Evolutionary conservation across 1,140 invertebrate species (phyloP).

Genomic region (Chironomus striatipennis): DNA sequence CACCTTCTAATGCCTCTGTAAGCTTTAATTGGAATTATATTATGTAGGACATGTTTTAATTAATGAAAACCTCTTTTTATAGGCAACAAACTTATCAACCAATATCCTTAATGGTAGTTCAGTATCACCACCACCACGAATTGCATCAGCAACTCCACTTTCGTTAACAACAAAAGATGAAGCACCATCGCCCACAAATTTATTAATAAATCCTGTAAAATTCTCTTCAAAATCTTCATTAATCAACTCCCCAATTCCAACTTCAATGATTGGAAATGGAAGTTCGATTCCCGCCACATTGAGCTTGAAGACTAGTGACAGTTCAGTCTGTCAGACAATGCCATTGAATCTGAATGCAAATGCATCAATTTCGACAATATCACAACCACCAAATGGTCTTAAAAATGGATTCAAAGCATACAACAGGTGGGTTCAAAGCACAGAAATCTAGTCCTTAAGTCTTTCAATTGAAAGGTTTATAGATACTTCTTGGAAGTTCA

Average conservation of each 20-base stretch:
- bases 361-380: neutral
- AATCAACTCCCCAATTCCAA: neutral
- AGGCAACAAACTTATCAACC: neutral
- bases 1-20: too few relatives aligned
- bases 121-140: neutral
- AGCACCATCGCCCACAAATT: neutral
- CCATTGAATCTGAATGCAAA: constrained; percentile 1
- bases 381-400: neutral
- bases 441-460: too few relatives aligned
- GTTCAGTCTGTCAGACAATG: neutral
- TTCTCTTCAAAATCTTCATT: neutral
- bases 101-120: neutral
- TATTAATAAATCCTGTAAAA: constrained; percentile 3
- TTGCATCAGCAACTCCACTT: neutral
- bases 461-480: too few relatives aligned
- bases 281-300: neutral
- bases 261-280: neutral
- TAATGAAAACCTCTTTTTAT: neutral
- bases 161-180: neutral
- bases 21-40: too few relatives aligned
- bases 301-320: neutral
- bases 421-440: neutral
- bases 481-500: too few relatives aligned
- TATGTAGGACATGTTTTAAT: too few relatives aligned
- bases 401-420: neutral